phyloP scores from a whole-genome alignment of 2,113 vertebrate species.

The Tyrannus savana region DNA sequence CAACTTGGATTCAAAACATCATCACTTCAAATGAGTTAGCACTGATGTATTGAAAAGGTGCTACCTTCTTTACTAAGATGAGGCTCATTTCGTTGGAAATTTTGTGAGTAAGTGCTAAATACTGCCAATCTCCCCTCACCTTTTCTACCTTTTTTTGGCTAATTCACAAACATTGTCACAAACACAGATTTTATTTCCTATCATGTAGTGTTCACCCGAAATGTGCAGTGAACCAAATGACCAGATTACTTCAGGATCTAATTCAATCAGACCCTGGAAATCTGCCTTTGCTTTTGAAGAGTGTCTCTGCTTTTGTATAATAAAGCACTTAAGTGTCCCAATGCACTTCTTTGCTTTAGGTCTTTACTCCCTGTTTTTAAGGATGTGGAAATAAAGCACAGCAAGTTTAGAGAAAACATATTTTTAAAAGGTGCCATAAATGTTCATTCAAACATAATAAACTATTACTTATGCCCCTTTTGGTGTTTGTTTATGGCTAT shows the following conservation, averaged over 20 bases:
- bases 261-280: not conserved
- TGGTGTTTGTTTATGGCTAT: not conserved
- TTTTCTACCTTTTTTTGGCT: not conserved
- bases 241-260: not conserved
- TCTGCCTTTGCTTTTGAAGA: not conserved
- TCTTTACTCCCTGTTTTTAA: not conserved
- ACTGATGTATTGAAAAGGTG: not conserved
- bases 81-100: not conserved
- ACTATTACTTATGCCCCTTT: not conserved
- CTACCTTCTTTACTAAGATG: not conserved
- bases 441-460: not conserved
- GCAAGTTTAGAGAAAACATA: not conserved
- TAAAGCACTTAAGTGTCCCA: conserved; percentile 2
- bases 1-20: not conserved
- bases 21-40: not conserved
- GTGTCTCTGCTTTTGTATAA: conserved; percentile 17
- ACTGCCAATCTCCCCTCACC: not conserved
- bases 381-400: not conserved
- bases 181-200: not conserved
- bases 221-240: not conserved
- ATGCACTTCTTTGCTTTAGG: not conserved
- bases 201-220: not conserved
- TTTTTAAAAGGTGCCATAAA: not conserved
- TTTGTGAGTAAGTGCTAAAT: not conserved
- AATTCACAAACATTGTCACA: not conserved